Percentiles rank a stretch among this genome's conserved stretches.
Conservation (phyloP, 2,888 invertebrate species). For the Campoletis raptor region DNA sequence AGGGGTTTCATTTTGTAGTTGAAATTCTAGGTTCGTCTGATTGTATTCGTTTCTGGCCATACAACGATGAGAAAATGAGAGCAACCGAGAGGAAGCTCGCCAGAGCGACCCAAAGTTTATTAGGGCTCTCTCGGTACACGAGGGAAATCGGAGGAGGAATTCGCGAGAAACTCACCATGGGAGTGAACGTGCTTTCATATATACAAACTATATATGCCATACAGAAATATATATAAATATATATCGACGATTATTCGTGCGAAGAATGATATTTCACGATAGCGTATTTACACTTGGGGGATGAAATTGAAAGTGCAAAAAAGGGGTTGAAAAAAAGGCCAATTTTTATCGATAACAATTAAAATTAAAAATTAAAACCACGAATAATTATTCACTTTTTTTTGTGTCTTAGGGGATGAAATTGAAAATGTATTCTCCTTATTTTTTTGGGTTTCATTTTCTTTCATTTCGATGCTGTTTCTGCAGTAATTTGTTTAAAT, state of each 20-base stretch:
- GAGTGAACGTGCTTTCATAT: slow-evolving; percentile 55
- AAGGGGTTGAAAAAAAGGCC: neutral
- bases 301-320: neutral
- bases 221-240: neutral
- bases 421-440: too few relatives aligned
- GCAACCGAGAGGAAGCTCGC: slow-evolving; percentile 2
- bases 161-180: slow-evolving; percentile 44
- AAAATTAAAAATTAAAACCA: neutral
- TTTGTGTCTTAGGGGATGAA: too few relatives aligned
- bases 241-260: neutral
- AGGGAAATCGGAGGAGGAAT: slow-evolving; percentile 70
- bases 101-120: slow-evolving; percentile 69
- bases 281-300: neutral
- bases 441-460: too few relatives aligned
- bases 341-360: neutral
- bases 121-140: slow-evolving; percentile 69
- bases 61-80: slow-evolving; percentile 4
- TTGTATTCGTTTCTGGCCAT: neutral
- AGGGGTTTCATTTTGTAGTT: neutral
- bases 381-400: too few relatives aligned
- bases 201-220: slow-evolving; percentile 8
- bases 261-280: neutral
- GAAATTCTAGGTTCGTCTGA: neutral
- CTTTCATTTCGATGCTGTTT: too few relatives aligned
- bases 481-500: neutral